Conservation (phyloP, 2,113 vertebrate genomes). For the Orycteropus afer region DNA sequence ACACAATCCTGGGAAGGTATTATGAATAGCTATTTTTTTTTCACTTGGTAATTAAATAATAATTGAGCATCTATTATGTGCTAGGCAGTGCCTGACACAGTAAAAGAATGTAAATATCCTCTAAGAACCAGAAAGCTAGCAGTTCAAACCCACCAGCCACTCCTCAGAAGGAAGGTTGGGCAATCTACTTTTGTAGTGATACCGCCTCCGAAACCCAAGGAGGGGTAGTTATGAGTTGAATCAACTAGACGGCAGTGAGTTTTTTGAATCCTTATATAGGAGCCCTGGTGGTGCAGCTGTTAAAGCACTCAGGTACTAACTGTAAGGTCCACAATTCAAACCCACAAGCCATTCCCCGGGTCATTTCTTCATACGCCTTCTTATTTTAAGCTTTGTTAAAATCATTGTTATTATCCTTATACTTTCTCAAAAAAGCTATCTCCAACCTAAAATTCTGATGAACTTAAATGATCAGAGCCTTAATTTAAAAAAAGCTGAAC, state of each 20-base stretch:
- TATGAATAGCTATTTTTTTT: neutral
- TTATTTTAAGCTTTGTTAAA: slow-evolving; percentile 17
- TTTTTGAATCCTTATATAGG: too few species aligned
- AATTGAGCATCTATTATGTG: neutral
- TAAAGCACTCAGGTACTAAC: neutral
- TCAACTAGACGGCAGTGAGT: too few species aligned
- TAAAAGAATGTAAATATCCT: neutral
- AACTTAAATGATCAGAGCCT: neutral
- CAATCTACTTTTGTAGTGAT: too few species aligned
- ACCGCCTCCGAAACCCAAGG: too few species aligned
- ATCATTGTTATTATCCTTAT: neutral
- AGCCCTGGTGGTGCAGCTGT: neutral
- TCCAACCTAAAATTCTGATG: slow-evolving; percentile 27
- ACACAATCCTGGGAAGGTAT: neutral
- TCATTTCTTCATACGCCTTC: neutral
- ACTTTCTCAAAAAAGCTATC: neutral
- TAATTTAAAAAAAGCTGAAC: slow-evolving; percentile 23
- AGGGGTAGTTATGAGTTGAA: too few species aligned
- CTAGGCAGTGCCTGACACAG: neutral
- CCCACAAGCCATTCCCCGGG: neutral
- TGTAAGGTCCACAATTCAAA: neutral
- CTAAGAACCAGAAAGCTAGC: too few species aligned
- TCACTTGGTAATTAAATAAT: neutral
- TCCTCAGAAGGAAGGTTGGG: too few species aligned
- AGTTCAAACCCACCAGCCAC: too few species aligned